Evolutionary conservation across 2,797 vertebrate genomes (phyloP).

Genomic region (Ictinia mississippiensis): DNA sequence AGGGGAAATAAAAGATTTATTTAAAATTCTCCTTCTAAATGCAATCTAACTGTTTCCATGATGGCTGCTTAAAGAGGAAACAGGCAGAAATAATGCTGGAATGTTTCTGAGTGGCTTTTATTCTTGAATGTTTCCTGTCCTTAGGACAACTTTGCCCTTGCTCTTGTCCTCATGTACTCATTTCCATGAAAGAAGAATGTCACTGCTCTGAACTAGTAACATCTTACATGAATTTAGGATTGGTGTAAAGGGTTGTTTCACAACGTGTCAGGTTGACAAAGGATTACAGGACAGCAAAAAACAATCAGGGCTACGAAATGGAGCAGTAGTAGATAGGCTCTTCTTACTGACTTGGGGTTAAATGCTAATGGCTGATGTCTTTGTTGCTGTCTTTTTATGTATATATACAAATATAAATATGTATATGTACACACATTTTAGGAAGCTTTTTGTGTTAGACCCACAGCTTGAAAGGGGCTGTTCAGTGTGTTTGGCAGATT

Average conservation of each 20-base stretch:
- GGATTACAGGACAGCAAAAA: neutral
- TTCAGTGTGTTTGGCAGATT: neutral
- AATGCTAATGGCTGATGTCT: neutral
- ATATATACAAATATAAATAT: neutral
- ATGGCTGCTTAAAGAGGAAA: neutral
- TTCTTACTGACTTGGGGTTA: neutral
- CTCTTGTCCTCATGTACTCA: neutral
- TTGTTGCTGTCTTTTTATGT: neutral
- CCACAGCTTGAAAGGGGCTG: neutral
- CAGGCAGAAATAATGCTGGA: neutral
- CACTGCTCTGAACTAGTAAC: neutral
- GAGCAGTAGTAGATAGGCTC: neutral
- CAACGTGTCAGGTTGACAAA: neutral
- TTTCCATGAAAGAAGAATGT: neutral
- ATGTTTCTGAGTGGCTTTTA: neutral
- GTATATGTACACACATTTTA: neutral
- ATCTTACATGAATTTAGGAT: neutral
- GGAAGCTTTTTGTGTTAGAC: neutral
- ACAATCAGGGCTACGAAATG: neutral
- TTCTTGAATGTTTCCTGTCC: neutral
- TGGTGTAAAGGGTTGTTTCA: neutral
- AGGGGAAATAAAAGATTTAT: neutral
- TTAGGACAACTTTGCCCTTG: neutral
- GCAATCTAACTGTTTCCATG: neutral
- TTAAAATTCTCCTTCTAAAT: neutral